Evolutionary conservation across 2,113 vertebrate genomes (phyloP), one percentile per base, ranked within the genome.

Genomic region (Salvelinus alpinus): DNA sequence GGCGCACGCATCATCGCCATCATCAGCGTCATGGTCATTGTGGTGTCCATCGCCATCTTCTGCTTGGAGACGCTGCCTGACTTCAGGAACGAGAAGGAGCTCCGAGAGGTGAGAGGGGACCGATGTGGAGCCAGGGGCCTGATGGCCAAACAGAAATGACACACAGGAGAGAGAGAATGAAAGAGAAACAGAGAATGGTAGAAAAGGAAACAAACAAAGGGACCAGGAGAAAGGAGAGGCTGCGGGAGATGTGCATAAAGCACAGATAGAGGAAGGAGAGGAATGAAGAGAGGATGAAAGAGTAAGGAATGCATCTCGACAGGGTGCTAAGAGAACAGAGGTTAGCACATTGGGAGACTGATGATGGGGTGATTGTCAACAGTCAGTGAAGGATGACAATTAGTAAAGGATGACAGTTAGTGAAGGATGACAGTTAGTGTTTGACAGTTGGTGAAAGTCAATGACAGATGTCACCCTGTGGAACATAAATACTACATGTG

Each of bases 21-120:
- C 79, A 94, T 97, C 87, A 97, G 96, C 0, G 96, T 98, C 81
- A 91, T 98, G 85, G 94, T 98, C 90, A 98, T 98, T 51, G 92
- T 98, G 47, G 85, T 98, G 84, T 98, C 97, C 87, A 97, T 98
- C 54, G 94, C 97, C 60, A 96, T 98, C 87, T 98, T 98, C 94
- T 98, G 96, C 81, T 80, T 98, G 70, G 96, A 98, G 91, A 98
- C 97, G 0, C 89, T 98, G 75, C 97, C 97, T 0, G 95, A 97
- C 77, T 98, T 98, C 88, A 94, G 94, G 77, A 85, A 85, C 0
- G 96, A 96, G 76, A 94, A 92, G 78, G 93, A 96, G 34, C 84
- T 84, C 38, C 84, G 90, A 76, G 94, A 94, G 91, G 95, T 96
- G 89, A 95, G 95, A 64, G 29, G 5, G 20, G 29, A 1, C 24